Evolutionary conservation across 1,140 invertebrate genomes (phyloP).

Genomic region (Scaptomyza hsui): DNA sequence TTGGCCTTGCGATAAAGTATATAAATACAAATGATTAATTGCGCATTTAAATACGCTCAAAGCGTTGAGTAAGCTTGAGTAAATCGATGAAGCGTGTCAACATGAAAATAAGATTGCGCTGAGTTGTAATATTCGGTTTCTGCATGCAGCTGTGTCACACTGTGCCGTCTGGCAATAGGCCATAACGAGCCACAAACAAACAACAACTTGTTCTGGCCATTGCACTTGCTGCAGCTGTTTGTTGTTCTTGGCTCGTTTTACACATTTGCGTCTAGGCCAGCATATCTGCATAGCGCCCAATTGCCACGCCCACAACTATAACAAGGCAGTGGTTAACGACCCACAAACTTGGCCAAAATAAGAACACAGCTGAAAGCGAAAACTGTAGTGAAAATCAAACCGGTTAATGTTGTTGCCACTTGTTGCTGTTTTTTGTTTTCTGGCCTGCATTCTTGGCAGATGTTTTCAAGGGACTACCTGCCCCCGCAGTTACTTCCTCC

Average conservation of each 20-base stretch:
- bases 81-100: constrained; percentile 20
- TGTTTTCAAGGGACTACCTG: not conserved
- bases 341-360: constrained; percentile 12
- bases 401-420: constrained; percentile 27
- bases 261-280: not conserved
- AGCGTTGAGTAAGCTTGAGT: constrained; percentile 9
- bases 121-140: constrained; percentile 14
- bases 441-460: constrained; percentile 27
- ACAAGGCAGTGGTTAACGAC: constrained; percentile 15
- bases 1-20: constrained; percentile 31
- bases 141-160: constrained; percentile 24
- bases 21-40: constrained; percentile 32
- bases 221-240: constrained; percentile 25
- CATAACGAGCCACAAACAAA: constrained; percentile 5
- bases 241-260: constrained; percentile 10
- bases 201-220: constrained; percentile 38
- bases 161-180: constrained; percentile 31
- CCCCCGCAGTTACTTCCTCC: not conserved
- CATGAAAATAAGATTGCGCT: constrained; percentile 41
- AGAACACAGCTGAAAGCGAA: constrained; percentile 40
- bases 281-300: constrained; percentile 17
- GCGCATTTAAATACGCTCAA: constrained; percentile 27
- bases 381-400: constrained; percentile 49
- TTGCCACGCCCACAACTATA: not conserved
- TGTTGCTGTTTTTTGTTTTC: not conserved